phyloP scores from a whole-genome alignment of 2,113 vertebrate species.

The Gymnarchus niloticus region DNA sequence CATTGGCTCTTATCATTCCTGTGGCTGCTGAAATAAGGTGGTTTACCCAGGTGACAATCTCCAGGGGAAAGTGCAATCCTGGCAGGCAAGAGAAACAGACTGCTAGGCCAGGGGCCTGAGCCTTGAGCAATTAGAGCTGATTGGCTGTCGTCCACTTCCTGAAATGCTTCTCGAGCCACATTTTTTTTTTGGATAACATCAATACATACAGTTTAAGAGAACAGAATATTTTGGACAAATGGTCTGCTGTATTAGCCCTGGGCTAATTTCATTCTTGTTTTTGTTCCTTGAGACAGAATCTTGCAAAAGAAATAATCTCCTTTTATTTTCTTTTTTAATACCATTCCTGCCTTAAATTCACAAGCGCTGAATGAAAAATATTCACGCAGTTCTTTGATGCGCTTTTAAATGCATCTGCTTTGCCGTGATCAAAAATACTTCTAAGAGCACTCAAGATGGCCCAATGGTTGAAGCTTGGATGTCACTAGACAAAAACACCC shows the following conservation, averaged over 20 bases:
- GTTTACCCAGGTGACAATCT: not conserved
- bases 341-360: not conserved
- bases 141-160: slow-evolving; percentile 10
- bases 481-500: too few relatives aligned
- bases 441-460: too few relatives aligned
- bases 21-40: not conserved
- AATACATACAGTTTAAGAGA: not conserved
- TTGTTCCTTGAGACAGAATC: not conserved
- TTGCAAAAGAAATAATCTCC: not conserved
- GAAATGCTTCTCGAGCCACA: not conserved
- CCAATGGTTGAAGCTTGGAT: not conserved
- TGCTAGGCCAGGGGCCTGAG: not conserved
- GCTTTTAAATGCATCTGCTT: not conserved
- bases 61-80: not conserved
- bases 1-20: not conserved
- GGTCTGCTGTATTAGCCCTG: not conserved
- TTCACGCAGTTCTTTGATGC: not conserved
- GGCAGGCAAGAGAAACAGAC: not conserved
- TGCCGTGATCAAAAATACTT: not conserved
- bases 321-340: not conserved
- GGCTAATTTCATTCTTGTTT: slow-evolving; percentile 12
- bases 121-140: not conserved
- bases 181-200: not conserved
- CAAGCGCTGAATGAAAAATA: not conserved
- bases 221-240: not conserved